Evolutionary conservation across 2,888 invertebrate genomes (phyloP).

Genomic region (Therioaphis trifolii): DNA sequence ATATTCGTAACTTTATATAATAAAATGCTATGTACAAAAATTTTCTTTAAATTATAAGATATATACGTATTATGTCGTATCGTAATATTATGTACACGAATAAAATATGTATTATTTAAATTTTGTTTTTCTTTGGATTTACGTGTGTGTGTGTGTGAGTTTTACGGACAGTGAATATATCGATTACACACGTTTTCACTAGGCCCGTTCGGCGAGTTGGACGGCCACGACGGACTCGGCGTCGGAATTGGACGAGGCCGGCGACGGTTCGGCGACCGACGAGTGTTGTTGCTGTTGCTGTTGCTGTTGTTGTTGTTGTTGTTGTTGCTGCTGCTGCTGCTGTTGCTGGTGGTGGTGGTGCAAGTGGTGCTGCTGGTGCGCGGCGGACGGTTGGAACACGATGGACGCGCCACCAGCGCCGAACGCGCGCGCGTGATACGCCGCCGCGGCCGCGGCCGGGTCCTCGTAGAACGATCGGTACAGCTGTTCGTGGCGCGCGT

Average conservation of each 20-base stretch:
- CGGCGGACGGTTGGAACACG: constrained; percentile 68
- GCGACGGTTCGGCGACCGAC: constrained; percentile 72
- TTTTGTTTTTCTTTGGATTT: constrained; percentile 51
- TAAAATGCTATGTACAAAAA: constrained; percentile 6
- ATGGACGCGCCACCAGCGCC: constrained; percentile 66
- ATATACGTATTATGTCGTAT: not conserved
- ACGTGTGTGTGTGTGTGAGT: not conserved
- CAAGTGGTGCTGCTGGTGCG: constrained; percentile 66
- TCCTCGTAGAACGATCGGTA: constrained; percentile 74
- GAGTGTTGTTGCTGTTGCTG: constrained; percentile 69
- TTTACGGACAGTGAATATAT: too few species aligned
- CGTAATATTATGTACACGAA: constrained; percentile 20
- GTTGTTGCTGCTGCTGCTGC: constrained; percentile 65
- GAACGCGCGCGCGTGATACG: constrained; percentile 66
- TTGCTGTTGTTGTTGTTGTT: constrained; percentile 66
- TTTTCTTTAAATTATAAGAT: not conserved
- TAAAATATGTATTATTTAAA: not conserved
- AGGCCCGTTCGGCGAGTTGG: constrained; percentile 57
- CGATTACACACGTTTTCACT: too few species aligned
- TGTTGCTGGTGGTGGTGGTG: constrained; percentile 66
- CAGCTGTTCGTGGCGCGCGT: constrained; percentile 73
- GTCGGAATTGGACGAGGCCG: constrained; percentile 68
- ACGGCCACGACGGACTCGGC: constrained; percentile 65
- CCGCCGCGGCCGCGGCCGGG: constrained; percentile 64
- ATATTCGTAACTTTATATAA: not conserved